Conservation (phyloP, 2,113 vertebrate species). For the Labrus mixtus region DNA sequence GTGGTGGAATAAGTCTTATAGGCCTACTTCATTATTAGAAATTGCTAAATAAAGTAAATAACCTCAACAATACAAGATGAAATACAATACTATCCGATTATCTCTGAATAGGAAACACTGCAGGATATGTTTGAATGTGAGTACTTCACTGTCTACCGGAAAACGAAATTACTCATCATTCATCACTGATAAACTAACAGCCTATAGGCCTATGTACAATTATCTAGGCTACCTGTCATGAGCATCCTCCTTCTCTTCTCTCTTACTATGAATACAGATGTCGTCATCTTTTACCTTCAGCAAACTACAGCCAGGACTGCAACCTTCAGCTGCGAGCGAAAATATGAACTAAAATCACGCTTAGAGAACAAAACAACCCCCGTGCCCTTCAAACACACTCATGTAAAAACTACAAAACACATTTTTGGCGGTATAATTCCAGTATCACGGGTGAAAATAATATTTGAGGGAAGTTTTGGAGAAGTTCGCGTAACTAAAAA, state of each 20-base stretch:
- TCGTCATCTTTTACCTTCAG: not conserved
- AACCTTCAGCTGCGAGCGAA: not conserved
- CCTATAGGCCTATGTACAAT: no score
- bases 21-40: no score
- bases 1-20: no score
- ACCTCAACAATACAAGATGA: no score
- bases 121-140: no score
- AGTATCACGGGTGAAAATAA: no score
- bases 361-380: not conserved
- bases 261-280: not conserved
- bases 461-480: not conserved
- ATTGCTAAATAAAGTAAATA: no score
- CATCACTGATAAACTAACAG: not conserved
- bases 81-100: no score
- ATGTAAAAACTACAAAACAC: not conserved
- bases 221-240: not conserved
- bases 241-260: not conserved
- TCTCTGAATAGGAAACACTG: no score
- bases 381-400: not conserved
- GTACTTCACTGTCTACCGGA: not conserved
- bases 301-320: not conserved
- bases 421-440: no score
- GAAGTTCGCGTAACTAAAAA: not conserved
- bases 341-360: not conserved
- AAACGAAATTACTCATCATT: not conserved